Base-by-base conservation (phyloP, 2,797 vertebrate species). In the Chelidonichthys spinosus region DNA sequence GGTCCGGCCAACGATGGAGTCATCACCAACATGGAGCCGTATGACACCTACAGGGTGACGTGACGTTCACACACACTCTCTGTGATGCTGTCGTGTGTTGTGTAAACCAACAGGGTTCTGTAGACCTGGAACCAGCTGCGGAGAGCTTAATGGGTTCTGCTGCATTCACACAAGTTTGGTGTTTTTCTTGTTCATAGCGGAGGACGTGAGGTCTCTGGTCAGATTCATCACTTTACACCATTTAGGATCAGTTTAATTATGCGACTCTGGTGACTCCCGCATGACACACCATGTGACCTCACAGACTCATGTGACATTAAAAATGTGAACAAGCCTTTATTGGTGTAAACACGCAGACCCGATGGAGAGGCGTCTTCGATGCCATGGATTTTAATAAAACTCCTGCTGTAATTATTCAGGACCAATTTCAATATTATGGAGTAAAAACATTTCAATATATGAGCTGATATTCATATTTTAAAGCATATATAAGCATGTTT, bases 1-100 rank as follows among this genome's bases (percentile, higher is more conserved):
- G 56, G 2, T 1, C 93, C 95, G 0, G 94, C 90, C 1, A 10
- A 64, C 0, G 82, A 92, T 0, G 83, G 92, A 17, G 87, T 89
- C 72, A 89, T 96, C 80, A 91, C 74, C 70, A 86, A 42, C 53
- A 89, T 95, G 83, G 83, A 93, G 72, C 68, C 92, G 0, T 86
- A 73, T 76, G 93, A 94, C 82, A 94, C 92, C 0, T 95, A 81
- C 75, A 84, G 94, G 75, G 94, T 95, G 63, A 77, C 0, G 8
- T 4, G 5, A 72, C 11, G 1, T 35, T 67, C 35, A 39, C 15
- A 25, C 47, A 25, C 17, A 5, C 15, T 49, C 4, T 46, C n/a
- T 9, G 4, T 40, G 18, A 54, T 11, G 4, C 52, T 35, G 40
- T 60, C 5, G 8, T 10, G 2, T 11, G 11, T 25, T 25, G 25